Conservation (phyloP, 2,113 vertebrate species). For the Abramis brama region DNA sequence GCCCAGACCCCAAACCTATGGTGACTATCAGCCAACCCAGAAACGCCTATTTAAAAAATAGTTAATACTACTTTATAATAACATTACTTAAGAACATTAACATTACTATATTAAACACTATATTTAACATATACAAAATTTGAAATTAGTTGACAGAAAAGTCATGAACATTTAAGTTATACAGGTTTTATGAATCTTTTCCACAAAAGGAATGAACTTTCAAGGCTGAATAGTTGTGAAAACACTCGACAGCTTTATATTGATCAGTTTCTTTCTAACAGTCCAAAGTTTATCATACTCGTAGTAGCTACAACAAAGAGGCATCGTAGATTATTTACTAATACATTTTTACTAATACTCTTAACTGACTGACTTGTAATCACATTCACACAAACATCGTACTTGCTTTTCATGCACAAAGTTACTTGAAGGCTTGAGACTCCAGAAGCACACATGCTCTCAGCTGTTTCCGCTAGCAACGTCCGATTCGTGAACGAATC, state of each 20-base stretch:
- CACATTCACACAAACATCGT: neutral
- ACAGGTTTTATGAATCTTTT: neutral
- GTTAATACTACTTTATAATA: no score
- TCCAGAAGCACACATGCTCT: neutral
- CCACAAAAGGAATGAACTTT: neutral
- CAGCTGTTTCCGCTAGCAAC: neutral
- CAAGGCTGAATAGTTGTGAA: neutral
- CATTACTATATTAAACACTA: neutral
- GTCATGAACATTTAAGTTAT: neutral
- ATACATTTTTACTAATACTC: neutral
- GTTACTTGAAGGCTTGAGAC: neutral
- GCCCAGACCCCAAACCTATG: neutral
- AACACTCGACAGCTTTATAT: neutral
- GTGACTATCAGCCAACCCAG: neutral
- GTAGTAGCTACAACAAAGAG: neutral
- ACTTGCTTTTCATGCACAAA: neutral
- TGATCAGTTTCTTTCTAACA: neutral
- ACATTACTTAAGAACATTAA: no score
- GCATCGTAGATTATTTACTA: neutral
- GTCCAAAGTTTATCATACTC: conserved; percentile 6
- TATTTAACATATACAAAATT: neutral
- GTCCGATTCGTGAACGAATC: neutral
- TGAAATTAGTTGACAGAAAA: neutral
- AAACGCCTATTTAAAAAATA: neutral
- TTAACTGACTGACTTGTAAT: neutral